Conservation (phyloP, 2,797 vertebrate species). For the Leptodactylus fallax region DNA sequence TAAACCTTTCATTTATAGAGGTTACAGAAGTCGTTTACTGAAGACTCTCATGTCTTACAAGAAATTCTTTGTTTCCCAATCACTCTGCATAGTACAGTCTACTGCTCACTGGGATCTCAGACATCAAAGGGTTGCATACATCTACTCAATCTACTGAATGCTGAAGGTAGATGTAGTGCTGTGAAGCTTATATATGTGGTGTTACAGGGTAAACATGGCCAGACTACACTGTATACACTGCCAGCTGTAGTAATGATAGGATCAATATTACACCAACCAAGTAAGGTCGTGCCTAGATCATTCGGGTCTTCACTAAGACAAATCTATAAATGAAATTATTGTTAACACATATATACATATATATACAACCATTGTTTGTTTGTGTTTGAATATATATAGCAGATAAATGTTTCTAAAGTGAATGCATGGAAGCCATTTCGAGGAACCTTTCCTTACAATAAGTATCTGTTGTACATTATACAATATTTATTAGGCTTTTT, state of each 20-base stretch:
- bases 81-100: neutral
- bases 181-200: conserved; percentile 1
- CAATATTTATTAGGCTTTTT: too few relatives aligned
- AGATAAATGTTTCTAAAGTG: too few relatives aligned
- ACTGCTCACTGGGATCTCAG: neutral
- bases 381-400: too few relatives aligned
- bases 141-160: neutral
- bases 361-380: too few relatives aligned
- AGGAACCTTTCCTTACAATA: too few relatives aligned
- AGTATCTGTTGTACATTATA: too few relatives aligned
- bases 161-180: neutral
- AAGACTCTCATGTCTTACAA: conserved; percentile 40
- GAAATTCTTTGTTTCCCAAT: conserved; percentile 40
- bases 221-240: neutral
- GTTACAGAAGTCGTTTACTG: conserved; percentile 32
- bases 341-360: too few relatives aligned
- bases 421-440: too few relatives aligned
- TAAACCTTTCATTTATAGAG: conserved; percentile 37
- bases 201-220: neutral
- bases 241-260: conserved; percentile 3
- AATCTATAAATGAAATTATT: too few relatives aligned
- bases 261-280: neutral
- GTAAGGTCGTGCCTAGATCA: neutral
- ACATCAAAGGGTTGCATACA: conserved; percentile 17
- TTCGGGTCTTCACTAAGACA: neutral